Evolutionary conservation across 1,140 invertebrate species (phyloP).

Genomic region (Nebria ingens): DNA sequence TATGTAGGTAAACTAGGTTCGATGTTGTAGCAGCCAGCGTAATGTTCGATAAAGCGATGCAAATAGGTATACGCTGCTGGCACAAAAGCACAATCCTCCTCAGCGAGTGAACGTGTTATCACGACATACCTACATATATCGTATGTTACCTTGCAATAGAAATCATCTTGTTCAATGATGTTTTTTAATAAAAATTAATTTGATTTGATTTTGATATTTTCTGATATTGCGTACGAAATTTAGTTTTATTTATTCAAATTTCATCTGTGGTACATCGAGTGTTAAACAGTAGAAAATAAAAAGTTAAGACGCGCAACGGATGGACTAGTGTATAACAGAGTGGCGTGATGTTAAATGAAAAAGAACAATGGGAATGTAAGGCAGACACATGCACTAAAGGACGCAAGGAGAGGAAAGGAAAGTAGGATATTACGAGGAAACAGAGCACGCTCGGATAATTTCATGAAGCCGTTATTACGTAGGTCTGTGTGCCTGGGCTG

Average conservation of each 20-base stretch:
- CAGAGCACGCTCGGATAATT: background rate
- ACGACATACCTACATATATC: no score
- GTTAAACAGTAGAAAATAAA: background rate
- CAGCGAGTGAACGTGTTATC: no score
- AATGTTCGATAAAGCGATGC: conserved; percentile 2
- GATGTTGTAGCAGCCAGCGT: background rate
- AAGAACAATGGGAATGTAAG: background rate
- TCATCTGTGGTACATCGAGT: background rate
- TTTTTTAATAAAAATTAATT: no score
- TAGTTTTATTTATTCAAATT: background rate
- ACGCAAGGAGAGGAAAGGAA: background rate
- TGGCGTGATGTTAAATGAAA: background rate
- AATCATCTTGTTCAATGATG: no score
- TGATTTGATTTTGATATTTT: no score
- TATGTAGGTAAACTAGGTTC: background rate
- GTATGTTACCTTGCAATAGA: no score
- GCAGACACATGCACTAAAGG: no score
- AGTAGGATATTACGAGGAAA: background rate
- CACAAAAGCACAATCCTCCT: conserved; percentile 1
- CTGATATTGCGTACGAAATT: no score
- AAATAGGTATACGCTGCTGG: background rate
- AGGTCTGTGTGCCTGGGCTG: background rate
- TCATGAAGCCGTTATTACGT: background rate
- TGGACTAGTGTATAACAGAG: no score
- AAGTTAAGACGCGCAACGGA: background rate